Conservation (phyloP, 2,113 vertebrate genomes). For the Pica pica region DNA sequence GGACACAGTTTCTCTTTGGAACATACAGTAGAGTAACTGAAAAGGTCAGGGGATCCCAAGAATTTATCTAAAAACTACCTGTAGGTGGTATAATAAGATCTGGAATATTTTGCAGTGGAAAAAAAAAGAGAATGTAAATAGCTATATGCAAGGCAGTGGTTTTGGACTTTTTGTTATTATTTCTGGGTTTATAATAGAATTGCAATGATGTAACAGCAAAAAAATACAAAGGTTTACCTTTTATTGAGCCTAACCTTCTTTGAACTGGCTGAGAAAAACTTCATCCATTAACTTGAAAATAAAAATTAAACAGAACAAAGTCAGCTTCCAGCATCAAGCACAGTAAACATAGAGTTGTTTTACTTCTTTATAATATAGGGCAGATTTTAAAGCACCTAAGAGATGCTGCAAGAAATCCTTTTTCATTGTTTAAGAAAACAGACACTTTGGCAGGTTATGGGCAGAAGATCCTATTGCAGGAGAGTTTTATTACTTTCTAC, state of each 20-base stretch:
- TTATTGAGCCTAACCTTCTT: background rate
- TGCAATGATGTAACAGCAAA: background rate
- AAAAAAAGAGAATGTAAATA: background rate
- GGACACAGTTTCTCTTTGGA: background rate
- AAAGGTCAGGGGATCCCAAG: background rate
- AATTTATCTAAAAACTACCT: constrained; percentile 44
- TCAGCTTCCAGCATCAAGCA: background rate
- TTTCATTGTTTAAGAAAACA: background rate
- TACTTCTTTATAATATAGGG: background rate
- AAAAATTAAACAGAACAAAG: background rate
- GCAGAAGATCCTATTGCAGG: background rate
- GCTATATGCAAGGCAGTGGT: background rate
- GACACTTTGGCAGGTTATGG: background rate
- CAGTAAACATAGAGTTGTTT: background rate
- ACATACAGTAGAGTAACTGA: background rate
- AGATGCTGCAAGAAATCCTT: background rate
- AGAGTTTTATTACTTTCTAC: background rate
- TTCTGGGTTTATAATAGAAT: background rate
- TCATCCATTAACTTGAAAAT: background rate
- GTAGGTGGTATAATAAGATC: constrained; percentile 62
- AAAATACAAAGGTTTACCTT: background rate
- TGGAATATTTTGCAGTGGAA: constrained; percentile 24
- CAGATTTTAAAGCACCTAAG: background rate
- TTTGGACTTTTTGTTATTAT: background rate
- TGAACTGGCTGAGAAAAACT: background rate